Base-by-base conservation (phyloP, 1,140 invertebrate species). In the Aphelenchoides besseyi region DNA sequence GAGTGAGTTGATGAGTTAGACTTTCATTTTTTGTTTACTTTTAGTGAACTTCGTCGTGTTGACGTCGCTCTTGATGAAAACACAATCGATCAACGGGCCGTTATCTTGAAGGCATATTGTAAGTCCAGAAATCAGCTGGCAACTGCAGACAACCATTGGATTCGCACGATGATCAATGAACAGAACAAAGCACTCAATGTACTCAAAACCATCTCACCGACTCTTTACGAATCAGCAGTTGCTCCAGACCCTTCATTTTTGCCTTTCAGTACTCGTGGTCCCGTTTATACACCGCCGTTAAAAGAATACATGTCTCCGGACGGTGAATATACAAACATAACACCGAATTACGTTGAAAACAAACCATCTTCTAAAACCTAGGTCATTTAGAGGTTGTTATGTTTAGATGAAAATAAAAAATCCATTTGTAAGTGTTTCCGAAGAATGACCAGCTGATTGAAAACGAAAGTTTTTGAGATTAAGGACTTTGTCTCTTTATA, bases 221-320 rank as follows among this genome's bases (percentile, higher is more conserved):
- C 83, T 36, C 71, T 86, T 0, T 86, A 86, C 66, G 70, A 80
- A 59, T 68, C 73, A 37, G 85, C 85, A 5, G 76, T 86, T n/a
- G 71, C 77, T 73, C 72, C 77, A 9, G 84, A 86, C 64, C 53
- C 74, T 3, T 70, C 70, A 28, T 29, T 80, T 16, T 59, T 85
- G 3, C 82, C 80, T 1, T 71, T 80, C 29, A 67, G 63, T 9
- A 75, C 74, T 5, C 57, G 80, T 33, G 85, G 85, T 35, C 85
- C 85, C 2, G 33, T 79, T 1, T 33, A 82, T 28, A 85, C 84
- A 5, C 82, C 85, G 3, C 85, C 85, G 5, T 79, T 85, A 12
- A 68, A 75, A 29, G 76, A 79, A 8, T 86, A 86, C 72, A 69
- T 71, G 12, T 53, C 78, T 57, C 81, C 82, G 16, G 85, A 86